A percentile compares a stretch with the other conserved stretches of the same genome.
These are phyloP conservation scores for Pomacea maculata DNA, from an alignment of 1,140 invertebrate genomes.

Conservation along the genomic window DNA sequence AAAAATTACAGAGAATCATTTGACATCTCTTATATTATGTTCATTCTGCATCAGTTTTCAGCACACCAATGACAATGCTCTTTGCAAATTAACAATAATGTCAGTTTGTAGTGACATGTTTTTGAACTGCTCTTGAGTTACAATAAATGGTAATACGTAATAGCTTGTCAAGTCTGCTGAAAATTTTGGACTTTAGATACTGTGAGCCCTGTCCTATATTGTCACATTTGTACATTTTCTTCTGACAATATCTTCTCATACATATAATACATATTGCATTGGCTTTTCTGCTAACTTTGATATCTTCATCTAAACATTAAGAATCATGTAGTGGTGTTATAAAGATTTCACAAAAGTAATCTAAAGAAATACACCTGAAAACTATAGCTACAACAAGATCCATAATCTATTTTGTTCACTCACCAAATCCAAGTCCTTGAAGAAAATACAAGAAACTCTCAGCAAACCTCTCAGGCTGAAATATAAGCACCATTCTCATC, in stretches of 20 bases:
- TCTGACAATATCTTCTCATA: too few relatives aligned
- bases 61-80: background rate
- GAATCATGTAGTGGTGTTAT: background rate
- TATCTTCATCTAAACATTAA: too few relatives aligned
- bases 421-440: slow-evolving; percentile 79
- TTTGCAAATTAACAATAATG: background rate
- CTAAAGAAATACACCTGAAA: background rate
- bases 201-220: too few relatives aligned
- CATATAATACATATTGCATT: too few relatives aligned
- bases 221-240: too few relatives aligned
- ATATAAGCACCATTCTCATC: slow-evolving; percentile 35
- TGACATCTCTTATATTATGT: background rate
- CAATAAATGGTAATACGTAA: too few relatives aligned
- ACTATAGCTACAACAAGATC: too few relatives aligned
- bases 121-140: too few relatives aligned
- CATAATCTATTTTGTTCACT: slow-evolving; percentile 28
- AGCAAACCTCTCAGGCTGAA: slow-evolving; percentile 81
- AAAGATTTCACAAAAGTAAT: background rate
- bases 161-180: too few relatives aligned
- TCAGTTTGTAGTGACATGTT: too few relatives aligned
- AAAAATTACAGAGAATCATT: background rate
- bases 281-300: too few relatives aligned
- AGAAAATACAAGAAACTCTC: slow-evolving; percentile 83
- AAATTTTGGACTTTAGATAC: too few relatives aligned
- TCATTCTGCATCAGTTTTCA: background rate